A percentile compares a stretch with the other conserved stretches of the same genome.
Conservation (phyloP, 1,140 invertebrate species). For the Drosophila azteca region DNA sequence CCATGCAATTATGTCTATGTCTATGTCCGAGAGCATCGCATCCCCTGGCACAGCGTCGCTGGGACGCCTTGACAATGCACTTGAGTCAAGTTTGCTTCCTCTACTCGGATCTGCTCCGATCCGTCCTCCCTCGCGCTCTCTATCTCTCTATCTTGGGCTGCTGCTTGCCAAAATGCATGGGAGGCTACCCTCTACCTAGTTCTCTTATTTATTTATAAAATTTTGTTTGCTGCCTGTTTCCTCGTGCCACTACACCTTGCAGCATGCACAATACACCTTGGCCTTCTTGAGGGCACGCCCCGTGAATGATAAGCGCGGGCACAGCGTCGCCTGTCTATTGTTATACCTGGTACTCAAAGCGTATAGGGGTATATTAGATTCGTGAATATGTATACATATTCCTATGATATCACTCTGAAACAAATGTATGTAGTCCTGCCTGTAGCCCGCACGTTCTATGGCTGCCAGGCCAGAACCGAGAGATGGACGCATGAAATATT, state of each 20-base stretch:
- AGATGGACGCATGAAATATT: no score
- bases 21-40: constrained; percentile 40
- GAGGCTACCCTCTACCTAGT: no score
- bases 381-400: no score
- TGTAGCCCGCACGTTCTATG: no score
- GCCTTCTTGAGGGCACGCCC: constrained; percentile 19
- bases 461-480: no score
- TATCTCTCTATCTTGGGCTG: constrained; percentile 35
- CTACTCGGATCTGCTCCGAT: constrained; percentile 22
- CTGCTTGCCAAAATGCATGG: constrained; percentile 48
- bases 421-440: no score
- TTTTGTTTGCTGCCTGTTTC: constrained; percentile 70
- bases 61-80: constrained; percentile 73
- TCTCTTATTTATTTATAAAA: constrained; percentile 76
- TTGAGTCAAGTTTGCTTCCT: constrained; percentile 80
- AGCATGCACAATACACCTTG: constrained; percentile 2
- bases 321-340: background rate
- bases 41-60: constrained; percentile 13
- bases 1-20: constrained; percentile 60
- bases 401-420: no score
- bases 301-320: constrained; percentile 58
- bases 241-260: constrained; percentile 43
- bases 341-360: no score
- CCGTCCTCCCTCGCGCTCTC: constrained; percentile 26
- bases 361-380: no score